These are phyloP conservation scores for Heterodera schachtii DNA, from an alignment of 1,140 invertebrate species.

Conservation along the genomic window DNA sequence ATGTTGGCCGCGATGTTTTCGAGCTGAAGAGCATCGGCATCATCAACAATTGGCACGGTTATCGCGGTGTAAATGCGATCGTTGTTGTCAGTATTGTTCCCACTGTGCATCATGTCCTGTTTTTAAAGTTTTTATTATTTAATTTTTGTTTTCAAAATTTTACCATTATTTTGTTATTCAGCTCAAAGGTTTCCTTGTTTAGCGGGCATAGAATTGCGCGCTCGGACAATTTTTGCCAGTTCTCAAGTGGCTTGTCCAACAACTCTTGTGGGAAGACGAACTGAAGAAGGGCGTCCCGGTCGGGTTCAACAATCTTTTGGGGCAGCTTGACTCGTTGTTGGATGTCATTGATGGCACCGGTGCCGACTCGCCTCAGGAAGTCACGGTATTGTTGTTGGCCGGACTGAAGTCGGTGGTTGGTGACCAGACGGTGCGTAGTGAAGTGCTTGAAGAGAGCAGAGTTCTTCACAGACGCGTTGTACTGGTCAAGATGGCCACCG, in stretches of 20 bases:
- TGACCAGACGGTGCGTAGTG: neutral
- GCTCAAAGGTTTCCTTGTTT: neutral
- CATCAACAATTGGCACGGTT: neutral
- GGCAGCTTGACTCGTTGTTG: neutral
- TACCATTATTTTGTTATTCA: conserved; percentile 3
- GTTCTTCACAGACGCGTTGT: neutral
- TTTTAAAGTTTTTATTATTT: no score
- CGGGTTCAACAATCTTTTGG: neutral
- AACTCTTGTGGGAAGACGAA: neutral
- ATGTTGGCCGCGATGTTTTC: neutral
- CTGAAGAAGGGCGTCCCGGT: neutral
- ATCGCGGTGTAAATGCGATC: neutral
- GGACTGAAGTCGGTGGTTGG: neutral
- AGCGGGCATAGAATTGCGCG: conserved; percentile 1
- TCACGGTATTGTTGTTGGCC: conserved; percentile 6
- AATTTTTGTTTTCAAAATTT: no score
- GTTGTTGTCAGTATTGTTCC: neutral
- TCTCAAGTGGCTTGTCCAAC: neutral
- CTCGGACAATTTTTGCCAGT: neutral
- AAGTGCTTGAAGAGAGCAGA: neutral
- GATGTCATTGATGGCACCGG: neutral
- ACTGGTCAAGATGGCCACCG: neutral
- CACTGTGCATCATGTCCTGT: no score
- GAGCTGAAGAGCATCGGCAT: neutral
- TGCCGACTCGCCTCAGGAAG: neutral